These are phyloP conservation scores for Ceratotherium simum DNA, from an alignment of 2,113 vertebrate genomes.

Conservation along the genomic window DNA sequence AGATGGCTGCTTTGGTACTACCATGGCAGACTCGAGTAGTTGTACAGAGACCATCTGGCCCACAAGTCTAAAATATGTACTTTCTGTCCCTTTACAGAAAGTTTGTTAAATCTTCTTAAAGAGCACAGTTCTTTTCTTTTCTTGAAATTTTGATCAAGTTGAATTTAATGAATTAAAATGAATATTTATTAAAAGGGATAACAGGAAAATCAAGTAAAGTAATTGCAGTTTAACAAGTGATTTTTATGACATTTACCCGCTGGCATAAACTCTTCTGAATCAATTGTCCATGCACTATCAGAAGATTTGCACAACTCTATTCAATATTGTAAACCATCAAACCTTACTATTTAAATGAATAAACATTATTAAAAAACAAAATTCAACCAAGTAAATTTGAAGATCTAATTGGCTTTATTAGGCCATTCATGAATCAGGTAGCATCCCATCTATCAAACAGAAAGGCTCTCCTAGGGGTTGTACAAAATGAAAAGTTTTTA, in stretches of 20 bases:
- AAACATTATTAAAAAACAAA: neutral
- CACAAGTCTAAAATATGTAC: neutral
- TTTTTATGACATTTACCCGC: conserved; percentile 59
- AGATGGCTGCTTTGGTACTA: neutral
- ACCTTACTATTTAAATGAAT: neutral
- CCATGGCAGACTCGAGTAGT: neutral
- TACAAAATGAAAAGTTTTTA: neutral
- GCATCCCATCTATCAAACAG: neutral
- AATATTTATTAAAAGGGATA: conserved; percentile 71
- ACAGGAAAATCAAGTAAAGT: conserved; percentile 65
- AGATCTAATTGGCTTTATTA: neutral
- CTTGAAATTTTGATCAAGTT: neutral
- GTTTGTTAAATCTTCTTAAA: neutral
- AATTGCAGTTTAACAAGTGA: conserved; percentile 64
- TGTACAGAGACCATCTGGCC: neutral
- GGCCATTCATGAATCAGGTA: neutral
- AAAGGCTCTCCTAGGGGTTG: neutral
- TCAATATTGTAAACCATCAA: neutral
- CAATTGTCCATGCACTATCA: neutral
- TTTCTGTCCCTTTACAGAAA: neutral
- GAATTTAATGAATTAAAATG: conserved; percentile 29
- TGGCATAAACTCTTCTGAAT: conserved; percentile 56
- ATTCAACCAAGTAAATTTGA: neutral
- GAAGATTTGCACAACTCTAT: neutral
- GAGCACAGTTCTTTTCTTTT: neutral